Percentiles rank a stretch among this genome's conserved stretches.
phyloP scores from a whole-genome alignment of 2,888 invertebrate genomes.

The Drosophila vallismaia region DNA sequence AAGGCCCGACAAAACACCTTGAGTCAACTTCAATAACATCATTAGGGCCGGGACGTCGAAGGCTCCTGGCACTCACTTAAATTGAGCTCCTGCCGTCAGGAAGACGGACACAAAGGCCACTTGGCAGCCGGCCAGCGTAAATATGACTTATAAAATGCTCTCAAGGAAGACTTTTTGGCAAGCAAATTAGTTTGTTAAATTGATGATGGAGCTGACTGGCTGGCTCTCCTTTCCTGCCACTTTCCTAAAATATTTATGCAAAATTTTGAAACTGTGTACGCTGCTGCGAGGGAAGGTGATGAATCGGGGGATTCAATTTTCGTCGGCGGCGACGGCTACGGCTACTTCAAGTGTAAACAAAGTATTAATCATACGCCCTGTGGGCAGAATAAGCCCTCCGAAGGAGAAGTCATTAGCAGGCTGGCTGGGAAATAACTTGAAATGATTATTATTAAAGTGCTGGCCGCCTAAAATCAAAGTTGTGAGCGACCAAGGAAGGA shows the following conservation, averaged over 20 bases:
- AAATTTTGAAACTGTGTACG: slow-evolving; percentile 4
- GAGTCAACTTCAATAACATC: slow-evolving; percentile 70
- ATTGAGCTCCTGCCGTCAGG: slow-evolving; percentile 50
- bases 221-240: neutral
- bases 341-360: slow-evolving; percentile 52
- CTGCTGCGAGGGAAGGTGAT: slow-evolving; percentile 24
- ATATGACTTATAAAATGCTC: slow-evolving; percentile 72
- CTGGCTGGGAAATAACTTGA: slow-evolving; percentile 41
- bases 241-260: slow-evolving; percentile 36
- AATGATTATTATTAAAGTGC: slow-evolving; percentile 47
- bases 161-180: slow-evolving; percentile 40
- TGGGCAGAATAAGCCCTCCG: slow-evolving; percentile 9
- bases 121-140: slow-evolving; percentile 70
- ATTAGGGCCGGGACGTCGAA: slow-evolving; percentile 37
- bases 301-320: slow-evolving; percentile 35
- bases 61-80: slow-evolving; percentile 57
- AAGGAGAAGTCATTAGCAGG: slow-evolving; percentile 23
- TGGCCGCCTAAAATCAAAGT: slow-evolving; percentile 46
- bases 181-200: slow-evolving; percentile 41
- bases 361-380: slow-evolving; percentile 73
- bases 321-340: slow-evolving; percentile 14
- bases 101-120: slow-evolving; percentile 34
- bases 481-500: slow-evolving; percentile 27
- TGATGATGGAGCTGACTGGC: slow-evolving; percentile 28
- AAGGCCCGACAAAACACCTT: slow-evolving; percentile 54